Evolutionary conservation across 2,113 vertebrate species (phyloP).

Genomic region (Miniopterus natalensis): DNA sequence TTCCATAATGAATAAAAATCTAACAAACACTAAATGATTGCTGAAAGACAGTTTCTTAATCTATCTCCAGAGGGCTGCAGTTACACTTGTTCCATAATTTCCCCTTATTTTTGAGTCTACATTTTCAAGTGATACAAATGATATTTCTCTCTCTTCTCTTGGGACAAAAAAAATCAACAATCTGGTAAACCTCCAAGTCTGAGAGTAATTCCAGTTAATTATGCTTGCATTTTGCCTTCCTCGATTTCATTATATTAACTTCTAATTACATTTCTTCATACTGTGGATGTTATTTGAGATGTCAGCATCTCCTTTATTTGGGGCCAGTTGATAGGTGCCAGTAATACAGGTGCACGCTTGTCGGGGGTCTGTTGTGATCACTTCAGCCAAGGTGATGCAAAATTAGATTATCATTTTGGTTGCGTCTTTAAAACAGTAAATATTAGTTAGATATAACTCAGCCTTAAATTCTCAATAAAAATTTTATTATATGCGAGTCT

Average conservation of each 20-base stretch:
- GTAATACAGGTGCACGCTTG: background rate
- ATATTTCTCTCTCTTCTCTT: background rate
- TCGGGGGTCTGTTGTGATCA: background rate
- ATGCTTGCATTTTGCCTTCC: constrained; percentile 55
- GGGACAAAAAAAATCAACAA: constrained; percentile 50
- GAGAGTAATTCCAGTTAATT: constrained; percentile 68
- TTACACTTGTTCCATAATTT: constrained; percentile 32
- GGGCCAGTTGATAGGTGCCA: background rate
- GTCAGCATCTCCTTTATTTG: background rate
- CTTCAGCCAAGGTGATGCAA: background rate
- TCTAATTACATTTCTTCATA: constrained; percentile 19
- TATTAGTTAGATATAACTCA: background rate
- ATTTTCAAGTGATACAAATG: constrained; percentile 18
- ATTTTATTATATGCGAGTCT: background rate
- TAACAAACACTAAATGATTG: constrained; percentile 7
- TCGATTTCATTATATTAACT: constrained; percentile 42
- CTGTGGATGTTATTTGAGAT: constrained; percentile 9
- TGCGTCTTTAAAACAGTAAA: constrained; percentile 40
- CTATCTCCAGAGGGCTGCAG: background rate
- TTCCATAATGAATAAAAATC: constrained; percentile 36
- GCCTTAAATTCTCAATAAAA: constrained; percentile 18
- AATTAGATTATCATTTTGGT: background rate
- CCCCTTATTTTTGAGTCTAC: background rate
- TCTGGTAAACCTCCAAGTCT: background rate
- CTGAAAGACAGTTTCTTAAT: background rate